Conservation (phyloP, 2,797 vertebrate species). For the Menidia menidia region DNA sequence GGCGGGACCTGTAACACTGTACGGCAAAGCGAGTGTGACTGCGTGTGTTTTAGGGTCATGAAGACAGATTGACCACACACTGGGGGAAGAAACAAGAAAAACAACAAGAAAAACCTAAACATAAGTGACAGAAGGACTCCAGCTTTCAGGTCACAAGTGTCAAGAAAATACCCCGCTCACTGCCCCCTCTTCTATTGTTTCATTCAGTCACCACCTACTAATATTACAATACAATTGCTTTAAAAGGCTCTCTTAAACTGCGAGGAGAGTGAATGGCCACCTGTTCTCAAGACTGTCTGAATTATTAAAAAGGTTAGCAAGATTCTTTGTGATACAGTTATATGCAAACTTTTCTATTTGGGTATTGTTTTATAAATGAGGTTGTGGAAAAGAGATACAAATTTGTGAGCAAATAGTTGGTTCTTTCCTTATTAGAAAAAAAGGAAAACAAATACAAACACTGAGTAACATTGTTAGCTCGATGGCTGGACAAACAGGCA, state of each 20-base stretch:
- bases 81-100: slow-evolving; percentile 60
- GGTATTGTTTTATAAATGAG: slow-evolving; percentile 28
- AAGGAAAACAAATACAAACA: background rate
- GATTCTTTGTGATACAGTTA: slow-evolving; percentile 16
- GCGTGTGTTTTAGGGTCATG: slow-evolving; percentile 38
- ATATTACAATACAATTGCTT: slow-evolving; percentile 47
- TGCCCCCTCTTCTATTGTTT: slow-evolving; percentile 46
- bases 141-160: slow-evolving; percentile 57
- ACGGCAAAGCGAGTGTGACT: slow-evolving; percentile 31
- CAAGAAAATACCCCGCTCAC: slow-evolving; percentile 33
- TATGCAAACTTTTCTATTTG: slow-evolving; percentile 36
- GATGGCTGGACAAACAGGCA: slow-evolving; percentile 2
- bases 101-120: slow-evolving; percentile 60
- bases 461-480: slow-evolving; percentile 13
- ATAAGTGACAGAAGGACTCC: slow-evolving; percentile 68
- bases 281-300: slow-evolving; percentile 58
- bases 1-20: slow-evolving; percentile 34
- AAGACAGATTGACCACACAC: slow-evolving; percentile 73
- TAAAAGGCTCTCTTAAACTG: slow-evolving; percentile 21
- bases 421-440: slow-evolving; percentile 1
- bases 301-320: slow-evolving; percentile 35
- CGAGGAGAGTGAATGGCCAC: slow-evolving; percentile 59
- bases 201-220: slow-evolving; percentile 64
- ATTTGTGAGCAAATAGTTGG: background rate
- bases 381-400: background rate